These are phyloP conservation scores for Sminthurides bifidus DNA, from an alignment of 1,140 invertebrate genomes.

Conservation along the genomic window DNA sequence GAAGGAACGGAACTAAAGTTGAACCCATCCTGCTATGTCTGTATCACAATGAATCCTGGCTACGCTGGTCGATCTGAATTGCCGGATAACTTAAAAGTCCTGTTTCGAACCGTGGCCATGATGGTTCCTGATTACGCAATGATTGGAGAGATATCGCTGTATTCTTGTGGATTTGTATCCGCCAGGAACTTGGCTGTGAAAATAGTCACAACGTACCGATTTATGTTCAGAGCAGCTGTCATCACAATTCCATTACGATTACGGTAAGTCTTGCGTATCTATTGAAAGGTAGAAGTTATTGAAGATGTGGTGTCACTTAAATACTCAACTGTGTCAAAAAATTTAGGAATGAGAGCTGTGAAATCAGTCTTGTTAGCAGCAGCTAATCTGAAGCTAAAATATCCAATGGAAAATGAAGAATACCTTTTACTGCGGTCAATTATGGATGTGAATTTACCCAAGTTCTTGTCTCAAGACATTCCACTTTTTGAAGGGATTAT, in stretches of 20 bases:
- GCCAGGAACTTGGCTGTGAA: slow-evolving; percentile 69
- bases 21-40: slow-evolving; percentile 71
- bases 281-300: slow-evolving; percentile 31
- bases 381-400: slow-evolving; percentile 71
- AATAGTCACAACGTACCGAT: slow-evolving; percentile 74
- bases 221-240: slow-evolving; percentile 84
- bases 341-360: slow-evolving; percentile 55
- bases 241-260: slow-evolving; percentile 78
- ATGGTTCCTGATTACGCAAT: slow-evolving; percentile 89
- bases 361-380: slow-evolving; percentile 74
- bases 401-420: slow-evolving; percentile 66
- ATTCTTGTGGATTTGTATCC: slow-evolving; percentile 74
- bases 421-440: slow-evolving; percentile 68
- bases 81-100: slow-evolving; percentile 76
- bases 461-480: slow-evolving; percentile 78
- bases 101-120: slow-evolving; percentile 88
- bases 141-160: slow-evolving; percentile 81
- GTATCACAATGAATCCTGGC: slow-evolving; percentile 86
- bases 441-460: slow-evolving; percentile 83
- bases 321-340: slow-evolving; percentile 7
- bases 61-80: slow-evolving; percentile 75
- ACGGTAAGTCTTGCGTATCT: slow-evolving; percentile 45
- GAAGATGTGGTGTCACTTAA: slow-evolving; percentile 35
- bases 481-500: slow-evolving; percentile 84
- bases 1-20: slow-evolving; percentile 70